Evolutionary conservation across 2,888 invertebrate species (phyloP), one percentile per base, ranked within the genome.

Genomic region (Nemurella pictetii): DNA sequence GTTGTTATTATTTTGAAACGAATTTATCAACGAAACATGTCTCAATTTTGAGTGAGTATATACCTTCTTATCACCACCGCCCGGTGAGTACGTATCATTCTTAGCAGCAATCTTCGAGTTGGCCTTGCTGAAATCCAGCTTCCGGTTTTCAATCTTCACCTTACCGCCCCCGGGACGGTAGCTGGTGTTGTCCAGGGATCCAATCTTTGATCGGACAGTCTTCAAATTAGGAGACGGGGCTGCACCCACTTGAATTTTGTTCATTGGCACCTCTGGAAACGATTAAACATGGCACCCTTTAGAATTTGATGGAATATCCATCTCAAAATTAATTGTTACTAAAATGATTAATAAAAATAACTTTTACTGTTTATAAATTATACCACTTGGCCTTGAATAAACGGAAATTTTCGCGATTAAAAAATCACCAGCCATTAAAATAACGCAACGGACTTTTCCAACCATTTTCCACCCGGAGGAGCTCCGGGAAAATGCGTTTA

Each of bases 151-250:
- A 87, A 98, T 97, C 91, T 96, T 97, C 27, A 97, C 93, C 88
- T 96, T 94, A 83, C 97, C 97, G 85, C 97, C 97, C 30, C 97
- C 97, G 0, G 97, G 97, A 90, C 95, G 97, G 90, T 98, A 95
- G 86, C 94, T 95, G 32, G 97, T 93, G 90, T 98, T 98, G n/a
- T 96, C 95, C 89, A 98, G 91, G 0, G 97, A 98, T 26, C 97
- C 97, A 88, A 98, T 97, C 92, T 97, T 98, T 29, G 97, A 97
- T 90, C 94, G 95, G n/a, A 97, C 96, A 87, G 95, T 94, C 91
- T 97, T 98, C 88, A 97, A 92, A 90, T 98, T 98, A 30, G 97
- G 98, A 84, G 97, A 97, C 85, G 97, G 97, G 85, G 96, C 96
- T 88, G 96, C 94, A 84, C 98, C 98, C 81, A 97, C 97, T 93